These are phyloP conservation scores for Pomatorhinus ruficollis DNA, from an alignment of 2,113 vertebrate genomes.

Conservation along the genomic window DNA sequence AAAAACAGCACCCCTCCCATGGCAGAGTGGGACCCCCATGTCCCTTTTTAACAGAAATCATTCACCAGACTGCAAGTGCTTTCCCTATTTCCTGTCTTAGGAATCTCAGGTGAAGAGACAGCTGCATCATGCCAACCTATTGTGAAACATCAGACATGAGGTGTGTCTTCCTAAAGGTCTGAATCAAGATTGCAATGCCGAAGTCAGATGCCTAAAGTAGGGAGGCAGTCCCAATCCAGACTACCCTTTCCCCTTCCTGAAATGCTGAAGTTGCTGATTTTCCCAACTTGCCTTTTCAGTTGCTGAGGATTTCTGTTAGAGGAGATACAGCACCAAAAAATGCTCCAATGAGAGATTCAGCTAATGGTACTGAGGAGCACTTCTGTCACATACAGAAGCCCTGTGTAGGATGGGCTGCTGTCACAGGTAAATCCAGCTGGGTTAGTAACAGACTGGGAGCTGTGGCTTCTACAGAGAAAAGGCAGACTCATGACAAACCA, in stretches of 20 bases:
- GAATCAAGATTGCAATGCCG: not conserved
- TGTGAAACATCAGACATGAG: not conserved
- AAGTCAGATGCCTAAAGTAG: not conserved
- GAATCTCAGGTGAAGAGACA: not conserved
- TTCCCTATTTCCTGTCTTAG: not conserved
- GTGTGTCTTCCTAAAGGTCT: conserved; percentile 3
- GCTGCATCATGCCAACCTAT: not conserved
- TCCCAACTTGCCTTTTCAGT: not conserved
- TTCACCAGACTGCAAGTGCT: not conserved
- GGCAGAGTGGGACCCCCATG: not conserved
- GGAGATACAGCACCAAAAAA: not conserved
- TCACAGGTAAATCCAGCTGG: not conserved
- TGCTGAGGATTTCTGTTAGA: not conserved
- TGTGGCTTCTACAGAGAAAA: not conserved
- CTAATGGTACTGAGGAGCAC: not conserved
- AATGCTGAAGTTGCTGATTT: not conserved
- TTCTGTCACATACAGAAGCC: not conserved
- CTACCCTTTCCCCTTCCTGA: not conserved
- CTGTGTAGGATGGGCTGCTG: not conserved
- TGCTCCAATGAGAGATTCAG: not conserved
- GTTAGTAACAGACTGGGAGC: not conserved
- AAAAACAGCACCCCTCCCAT: not conserved
- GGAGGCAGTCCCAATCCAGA: not conserved
- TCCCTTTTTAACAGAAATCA: not conserved
- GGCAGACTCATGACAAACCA: rapidly evolving